Conservation (phyloP, 2,888 invertebrate genomes). For the Dryocosmus kuriphilus region DNA sequence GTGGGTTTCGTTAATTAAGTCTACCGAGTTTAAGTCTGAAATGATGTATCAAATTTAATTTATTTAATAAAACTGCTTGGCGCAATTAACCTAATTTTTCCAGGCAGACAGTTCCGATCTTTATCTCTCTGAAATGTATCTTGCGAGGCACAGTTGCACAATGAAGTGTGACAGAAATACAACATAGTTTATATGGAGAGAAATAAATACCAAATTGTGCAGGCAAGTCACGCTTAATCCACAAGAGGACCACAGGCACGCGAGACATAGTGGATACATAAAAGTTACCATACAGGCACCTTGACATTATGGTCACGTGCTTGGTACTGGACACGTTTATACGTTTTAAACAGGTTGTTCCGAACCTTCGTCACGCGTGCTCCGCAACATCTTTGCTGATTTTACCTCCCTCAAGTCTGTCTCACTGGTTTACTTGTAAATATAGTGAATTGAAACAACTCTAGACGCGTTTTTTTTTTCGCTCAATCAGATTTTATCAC, state of each 20-base stretch:
- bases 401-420: background rate
- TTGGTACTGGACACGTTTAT: conserved; percentile 64
- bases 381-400: background rate
- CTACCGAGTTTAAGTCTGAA: no score
- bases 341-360: conserved; percentile 56
- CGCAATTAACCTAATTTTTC: no score
- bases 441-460: background rate
- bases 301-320: conserved; percentile 71
- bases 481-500: background rate
- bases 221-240: conserved; percentile 69
- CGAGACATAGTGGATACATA: background rate
- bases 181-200: conserved; percentile 7
- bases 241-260: conserved; percentile 48
- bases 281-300: conserved; percentile 15
- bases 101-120: no score
- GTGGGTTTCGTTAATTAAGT: conserved; percentile 75
- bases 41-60: no score
- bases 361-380: conserved; percentile 55
- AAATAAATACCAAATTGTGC: conserved; percentile 56
- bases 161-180: background rate
- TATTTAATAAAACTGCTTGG: no score
- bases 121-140: background rate
- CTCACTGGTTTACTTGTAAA: background rate
- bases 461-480: background rate
- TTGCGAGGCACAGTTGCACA: background rate